These are phyloP conservation scores for Dexiosoma caninum DNA, from an alignment of 2,888 invertebrate genomes.

Conservation along the genomic window DNA sequence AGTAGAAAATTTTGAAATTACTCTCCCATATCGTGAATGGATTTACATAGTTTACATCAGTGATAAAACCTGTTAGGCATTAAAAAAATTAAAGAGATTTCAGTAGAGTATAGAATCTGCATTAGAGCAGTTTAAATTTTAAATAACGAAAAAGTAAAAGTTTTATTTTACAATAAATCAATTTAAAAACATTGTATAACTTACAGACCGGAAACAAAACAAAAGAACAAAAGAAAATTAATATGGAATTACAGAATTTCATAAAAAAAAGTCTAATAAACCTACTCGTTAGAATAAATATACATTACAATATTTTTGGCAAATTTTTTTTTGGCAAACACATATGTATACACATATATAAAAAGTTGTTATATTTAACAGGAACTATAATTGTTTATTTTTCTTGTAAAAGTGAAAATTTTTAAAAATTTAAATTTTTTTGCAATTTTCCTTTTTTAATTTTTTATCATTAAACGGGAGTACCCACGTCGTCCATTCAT, in stretches of 20 bases:
- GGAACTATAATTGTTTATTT: no score
- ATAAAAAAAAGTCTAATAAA: not conserved
- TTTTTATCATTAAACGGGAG: no score
- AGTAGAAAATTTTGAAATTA: not conserved
- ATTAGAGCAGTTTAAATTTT: constrained; percentile 33
- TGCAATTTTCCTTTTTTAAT: no score
- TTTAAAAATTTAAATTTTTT: no score
- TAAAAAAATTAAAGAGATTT: not conserved
- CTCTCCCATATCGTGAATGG: not conserved
- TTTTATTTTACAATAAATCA: not conserved
- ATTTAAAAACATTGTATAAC: not conserved
- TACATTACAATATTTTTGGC: not conserved
- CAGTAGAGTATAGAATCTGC: constrained; percentile 42
- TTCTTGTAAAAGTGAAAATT: no score
- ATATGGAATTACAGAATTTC: not conserved
- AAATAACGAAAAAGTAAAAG: not conserved
- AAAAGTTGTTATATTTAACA: no score
- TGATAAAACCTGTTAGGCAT: not conserved
- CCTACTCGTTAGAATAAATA: not conserved
- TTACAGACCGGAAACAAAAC: constrained; percentile 25
- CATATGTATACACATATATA: no score
- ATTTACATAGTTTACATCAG: not conserved
- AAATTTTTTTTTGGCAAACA: no score
- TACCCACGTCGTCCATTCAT: no score
- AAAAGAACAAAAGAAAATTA: not conserved